phyloP scores from a whole-genome alignment of 2,113 vertebrate species.

The Ifrita kowaldi region DNA sequence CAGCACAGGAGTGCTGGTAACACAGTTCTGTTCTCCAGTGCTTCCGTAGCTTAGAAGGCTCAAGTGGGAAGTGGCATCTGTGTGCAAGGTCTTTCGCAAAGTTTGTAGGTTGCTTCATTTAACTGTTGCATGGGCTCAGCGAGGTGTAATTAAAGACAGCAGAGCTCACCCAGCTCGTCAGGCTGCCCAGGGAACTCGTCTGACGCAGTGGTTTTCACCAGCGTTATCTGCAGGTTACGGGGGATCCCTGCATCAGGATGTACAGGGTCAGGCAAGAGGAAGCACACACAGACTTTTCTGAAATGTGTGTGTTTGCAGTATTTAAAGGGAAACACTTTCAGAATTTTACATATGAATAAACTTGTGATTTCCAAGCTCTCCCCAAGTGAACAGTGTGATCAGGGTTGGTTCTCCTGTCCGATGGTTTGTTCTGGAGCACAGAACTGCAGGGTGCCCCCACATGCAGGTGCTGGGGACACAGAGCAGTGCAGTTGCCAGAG shows the following conservation, averaged over 20 bases:
- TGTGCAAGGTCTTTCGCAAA: background rate
- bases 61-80: background rate
- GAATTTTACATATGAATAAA: background rate
- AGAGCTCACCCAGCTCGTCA: background rate
- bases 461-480: background rate
- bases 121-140: background rate
- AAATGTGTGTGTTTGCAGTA: background rate
- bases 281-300: background rate
- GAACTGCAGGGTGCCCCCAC: background rate
- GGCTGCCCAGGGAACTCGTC: constrained; percentile 18
- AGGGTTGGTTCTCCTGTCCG: background rate
- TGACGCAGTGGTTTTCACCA: background rate
- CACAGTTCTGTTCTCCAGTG: background rate
- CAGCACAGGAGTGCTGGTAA: background rate
- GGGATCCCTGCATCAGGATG: background rate
- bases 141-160: background rate
- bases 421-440: background rate
- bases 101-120: background rate
- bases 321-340: background rate
- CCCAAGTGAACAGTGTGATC: accelerated
- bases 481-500: background rate
- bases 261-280: background rate
- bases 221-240: background rate
- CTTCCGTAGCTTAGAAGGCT: accelerated
- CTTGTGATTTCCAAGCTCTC: background rate